Evolutionary conservation across 1,140 invertebrate genomes (phyloP).

Genomic region (Nasonia longicornis): DNA sequence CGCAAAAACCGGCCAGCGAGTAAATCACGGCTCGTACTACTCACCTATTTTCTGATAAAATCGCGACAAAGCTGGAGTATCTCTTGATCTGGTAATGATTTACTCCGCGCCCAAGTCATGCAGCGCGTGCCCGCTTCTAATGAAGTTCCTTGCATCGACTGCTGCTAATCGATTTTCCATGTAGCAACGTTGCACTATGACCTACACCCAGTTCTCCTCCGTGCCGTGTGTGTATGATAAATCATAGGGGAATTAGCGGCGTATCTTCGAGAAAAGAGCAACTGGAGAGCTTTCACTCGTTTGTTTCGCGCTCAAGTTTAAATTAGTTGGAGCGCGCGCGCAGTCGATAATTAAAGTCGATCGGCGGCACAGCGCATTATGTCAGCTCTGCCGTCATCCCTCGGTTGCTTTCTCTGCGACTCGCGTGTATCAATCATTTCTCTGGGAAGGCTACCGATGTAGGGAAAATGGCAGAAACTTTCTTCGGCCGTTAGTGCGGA

Average conservation of each 20-base stretch:
- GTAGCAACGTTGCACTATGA: constrained; percentile 8
- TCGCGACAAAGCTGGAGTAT: constrained; percentile 10
- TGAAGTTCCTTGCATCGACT: neutral
- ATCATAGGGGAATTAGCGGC: constrained; percentile 21
- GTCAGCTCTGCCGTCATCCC: neutral
- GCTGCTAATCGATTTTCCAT: constrained; percentile 32
- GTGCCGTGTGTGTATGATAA: constrained; percentile 8
- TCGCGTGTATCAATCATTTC: neutral
- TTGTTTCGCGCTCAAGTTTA: constrained; percentile 5
- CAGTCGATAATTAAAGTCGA: constrained; percentile 35
- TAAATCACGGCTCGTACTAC: neutral
- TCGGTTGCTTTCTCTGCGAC: constrained; percentile 1
- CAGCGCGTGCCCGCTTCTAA: constrained; percentile 17
- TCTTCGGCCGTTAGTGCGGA: neutral
- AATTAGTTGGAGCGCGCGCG: neutral
- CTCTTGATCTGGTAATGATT: neutral
- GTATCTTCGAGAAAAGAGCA: neutral
- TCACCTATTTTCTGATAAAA: constrained; percentile 17
- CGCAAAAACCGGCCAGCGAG: neutral
- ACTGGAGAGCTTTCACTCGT: constrained; percentile 15
- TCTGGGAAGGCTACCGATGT: neutral
- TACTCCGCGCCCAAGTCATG: neutral
- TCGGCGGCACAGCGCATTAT: neutral
- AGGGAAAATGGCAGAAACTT: constrained; percentile 13
- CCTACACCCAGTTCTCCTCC: constrained; percentile 30